Evolutionary conservation across 2,113 vertebrate genomes (phyloP), one percentile per base, ranked within the genome.

Genomic region (Trinectes maculatus): DNA sequence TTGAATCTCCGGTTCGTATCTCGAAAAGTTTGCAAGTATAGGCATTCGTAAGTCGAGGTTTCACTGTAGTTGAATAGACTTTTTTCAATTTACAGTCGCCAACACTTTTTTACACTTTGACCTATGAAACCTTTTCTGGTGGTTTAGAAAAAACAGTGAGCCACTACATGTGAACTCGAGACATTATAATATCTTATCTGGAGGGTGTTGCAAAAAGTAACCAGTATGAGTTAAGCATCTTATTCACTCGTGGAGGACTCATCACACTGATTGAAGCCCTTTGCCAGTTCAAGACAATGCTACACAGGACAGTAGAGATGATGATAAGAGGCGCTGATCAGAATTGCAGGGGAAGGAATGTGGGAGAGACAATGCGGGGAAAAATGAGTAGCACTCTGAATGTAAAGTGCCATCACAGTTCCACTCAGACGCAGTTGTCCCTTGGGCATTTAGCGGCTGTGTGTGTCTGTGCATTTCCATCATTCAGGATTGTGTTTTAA

Each of bases 371-470:
- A 10, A 55, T 60, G 63, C 57, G 69, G 61, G 48, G 22, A 71
- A 63, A 71, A 63, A 76, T 55, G 54, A 72, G 62, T 25, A 48
- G 53, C 5, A 31, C 36, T 66, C 43, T 33, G 74, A 78, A 74
- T 74, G 44, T 40, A 60, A 78, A 81, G 66, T 56, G 46, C 33
- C 34, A 13, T 53, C 4, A 3, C 26, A 16, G 25, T 37, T 46
- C 26, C 39, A 48, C 24, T 43, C 2, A 4, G 43, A 51, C 26
- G 24, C 18, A 19, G 8, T 0, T 0, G 18, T 64, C 72, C 72
- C 65, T 1, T 19, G 69, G 54, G 46, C 63, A 16, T 44, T 21
- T 8, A 18, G 64, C 39, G 29, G 33, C 33, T 52, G 24, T 37
- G 36, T 46, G 31, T 55, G 18, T 49, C 36, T 36, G 31, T 16